Base-by-base conservation (phyloP, 1,140 invertebrate species). In the Adoxophyes honmai region DNA sequence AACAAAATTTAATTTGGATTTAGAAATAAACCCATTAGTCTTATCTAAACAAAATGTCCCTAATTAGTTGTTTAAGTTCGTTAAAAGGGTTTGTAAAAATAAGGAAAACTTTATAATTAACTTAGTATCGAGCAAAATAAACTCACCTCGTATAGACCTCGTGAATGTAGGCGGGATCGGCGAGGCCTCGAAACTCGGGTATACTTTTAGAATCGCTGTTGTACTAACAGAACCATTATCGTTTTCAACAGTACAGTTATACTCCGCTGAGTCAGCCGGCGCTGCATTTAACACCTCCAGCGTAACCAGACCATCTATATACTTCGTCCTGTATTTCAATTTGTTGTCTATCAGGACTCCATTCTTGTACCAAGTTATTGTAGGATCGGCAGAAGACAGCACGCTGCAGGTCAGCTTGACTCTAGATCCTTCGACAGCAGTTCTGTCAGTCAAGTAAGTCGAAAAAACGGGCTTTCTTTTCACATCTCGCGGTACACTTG, bases 351-450 rank as follows among this genome's bases (percentile, higher is more conserved):
- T 62, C n/a, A 91, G 84, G 37, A 91, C 78, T 4, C 93, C 93
- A 77, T 97, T 94, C 76, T 95, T 97, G 11, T 93, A 93, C 96
- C 96, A 98, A 62, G 93, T 92, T 1, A 98, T 90, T 42, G 91
- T 91, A 0, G 96, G 95, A 65, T 96, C 94, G 0, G 95, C 93
- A 59, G 92, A 91, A n/a, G 95, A 95, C 48, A 97, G 91, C 0
- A 98, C 92, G 56, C 94, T 94, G 75, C 97, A 98, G 1, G 94
- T 93, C n/a, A 99, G 83, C 70, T 94, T 94, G 1, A 96, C 92
- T 61, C 92, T 89, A 16, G 93, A 93, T 7, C 93, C 93, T 71
- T 93, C 92, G 0, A 93, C 92, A 1, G 94, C 93, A 2, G 94
- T 94, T 62, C 94, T 92, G 75, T 97, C 94, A 1, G 93, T 93